Percentiles rank a stretch among this genome's conserved stretches.
phyloP scores from a whole-genome alignment of 2,113 vertebrate genomes.

The Leptobrachium leishanense region DNA sequence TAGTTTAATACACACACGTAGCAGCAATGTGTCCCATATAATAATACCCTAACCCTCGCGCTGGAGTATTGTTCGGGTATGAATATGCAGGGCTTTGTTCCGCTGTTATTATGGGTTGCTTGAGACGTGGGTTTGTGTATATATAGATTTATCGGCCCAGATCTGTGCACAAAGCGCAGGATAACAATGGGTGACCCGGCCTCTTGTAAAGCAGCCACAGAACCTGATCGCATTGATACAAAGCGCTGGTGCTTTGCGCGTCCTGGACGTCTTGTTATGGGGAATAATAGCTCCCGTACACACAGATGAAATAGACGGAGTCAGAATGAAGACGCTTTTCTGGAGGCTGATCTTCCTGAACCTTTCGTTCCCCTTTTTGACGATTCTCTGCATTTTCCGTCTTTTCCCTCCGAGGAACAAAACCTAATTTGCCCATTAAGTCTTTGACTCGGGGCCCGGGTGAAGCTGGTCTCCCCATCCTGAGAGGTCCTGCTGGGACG shows the following conservation, averaged over 20 bases:
- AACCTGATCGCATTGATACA: constrained; percentile 55
- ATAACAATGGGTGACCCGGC: no score
- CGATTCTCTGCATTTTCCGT: background rate
- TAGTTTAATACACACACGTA: no score
- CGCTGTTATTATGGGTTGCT: no score
- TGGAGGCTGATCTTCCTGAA: background rate
- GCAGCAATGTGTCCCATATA: no score
- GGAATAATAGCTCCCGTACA: constrained; percentile 48
- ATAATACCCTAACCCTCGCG: no score
- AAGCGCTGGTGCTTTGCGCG: constrained; percentile 55
- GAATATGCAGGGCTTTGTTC: no score
- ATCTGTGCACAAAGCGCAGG: no score
- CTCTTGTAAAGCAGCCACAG: constrained; percentile 60
- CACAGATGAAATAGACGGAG: constrained; percentile 3
- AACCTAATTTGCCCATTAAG: constrained; percentile 29
- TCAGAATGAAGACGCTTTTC: constrained; percentile 1
- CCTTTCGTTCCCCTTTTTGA: background rate
- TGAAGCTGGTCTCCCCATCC: background rate
- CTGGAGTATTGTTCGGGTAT: no score
- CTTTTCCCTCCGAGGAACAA: constrained; percentile 14
- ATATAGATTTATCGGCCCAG: no score
- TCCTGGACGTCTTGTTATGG: constrained; percentile 49
- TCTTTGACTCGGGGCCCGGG: constrained; percentile 20
- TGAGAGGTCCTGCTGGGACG: constrained; percentile 11
- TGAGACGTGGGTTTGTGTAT: no score